Evolutionary conservation across 2,888 invertebrate species (phyloP), one percentile per base, ranked within the genome.

Genomic region (Meiosimyza decipiens): DNA sequence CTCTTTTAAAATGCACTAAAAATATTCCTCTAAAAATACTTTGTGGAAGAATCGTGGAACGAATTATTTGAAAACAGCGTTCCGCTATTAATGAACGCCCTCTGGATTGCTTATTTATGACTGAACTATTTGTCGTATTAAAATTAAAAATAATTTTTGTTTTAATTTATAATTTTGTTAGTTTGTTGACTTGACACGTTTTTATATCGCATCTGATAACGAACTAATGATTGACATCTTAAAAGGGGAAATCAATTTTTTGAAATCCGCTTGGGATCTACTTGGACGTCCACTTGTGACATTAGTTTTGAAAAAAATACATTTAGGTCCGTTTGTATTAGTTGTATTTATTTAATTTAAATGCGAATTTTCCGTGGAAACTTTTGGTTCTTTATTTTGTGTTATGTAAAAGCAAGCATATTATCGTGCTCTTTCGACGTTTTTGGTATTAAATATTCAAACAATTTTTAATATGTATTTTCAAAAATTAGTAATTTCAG

Each of bases 171-270:
- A 75, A 76, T 74, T 88, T 85, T 84, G 82, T 80, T 91, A 99
- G 98, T 96, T 97, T 91, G 95, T 97, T 91, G 99, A 99, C 91
- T 94, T 95, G 91, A 94, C 94, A 86, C 94, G 96, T 88, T 98
- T 98, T 92, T 99, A 99, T 93, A 95, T 98, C 87, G 97, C 97
- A 86, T 96, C 97, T 86, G 99, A 99, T 90, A 95, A 95, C 89
- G 96, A 97, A 89, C 92, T 99, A 89, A 94, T 98, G 93, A 94
- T 98, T 87, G 98, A 99, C 90, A 95, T 95, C 88, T 94, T 97
- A 90, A 96, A 96, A 90, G 95, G 95, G 82, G 97, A 98, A 90
- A 94, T 98, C 86, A 95, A 96, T 91, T 98, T 97, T 91, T 92
- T 98, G 90, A 97, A 98, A 91, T 95, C 95, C 83, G 96, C 96